phyloP scores from a whole-genome alignment of 2,888 invertebrate genomes.

The Hydrotaea cyrtoneurina region DNA sequence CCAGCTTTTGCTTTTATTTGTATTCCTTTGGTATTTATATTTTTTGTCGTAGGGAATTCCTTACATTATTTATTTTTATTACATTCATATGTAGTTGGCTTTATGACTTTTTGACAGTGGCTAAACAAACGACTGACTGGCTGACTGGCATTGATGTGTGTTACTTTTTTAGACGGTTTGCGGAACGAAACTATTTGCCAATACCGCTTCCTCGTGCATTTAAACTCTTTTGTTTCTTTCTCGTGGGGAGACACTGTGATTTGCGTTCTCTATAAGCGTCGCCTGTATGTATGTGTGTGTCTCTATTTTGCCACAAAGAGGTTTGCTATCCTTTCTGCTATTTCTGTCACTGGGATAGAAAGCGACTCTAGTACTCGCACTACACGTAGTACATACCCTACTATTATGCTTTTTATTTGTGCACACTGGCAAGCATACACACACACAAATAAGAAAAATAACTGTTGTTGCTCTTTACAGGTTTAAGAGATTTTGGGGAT shows the following conservation, averaged over 20 bases:
- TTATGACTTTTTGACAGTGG: not conserved
- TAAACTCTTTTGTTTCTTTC: slow-evolving; percentile 47
- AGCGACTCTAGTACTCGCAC: not conserved
- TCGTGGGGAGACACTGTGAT: slow-evolving; percentile 34
- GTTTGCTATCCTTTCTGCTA: slow-evolving; percentile 19
- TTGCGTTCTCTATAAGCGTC: slow-evolving; percentile 16
- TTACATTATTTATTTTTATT: too few relatives aligned
- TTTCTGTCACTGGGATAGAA: not conserved
- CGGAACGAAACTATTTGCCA: slow-evolving; percentile 58
- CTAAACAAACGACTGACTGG: not conserved
- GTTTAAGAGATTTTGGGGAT: slow-evolving; percentile 16
- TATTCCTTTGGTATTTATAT: slow-evolving; percentile 17
- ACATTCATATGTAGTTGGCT: slow-evolving; percentile 15
- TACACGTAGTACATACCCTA: not conserved
- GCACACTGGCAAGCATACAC: not conserved
- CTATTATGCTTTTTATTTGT: not conserved
- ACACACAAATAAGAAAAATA: not conserved
- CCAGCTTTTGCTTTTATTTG: not conserved
- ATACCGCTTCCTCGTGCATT: slow-evolving; percentile 54
- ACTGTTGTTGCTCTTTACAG: slow-evolving; percentile 42
- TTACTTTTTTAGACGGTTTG: slow-evolving; percentile 44
- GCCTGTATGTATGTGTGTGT: slow-evolving; percentile 17
- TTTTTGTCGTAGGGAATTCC: too few relatives aligned
- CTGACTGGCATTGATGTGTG: not conserved
- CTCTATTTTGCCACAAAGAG: not conserved